phyloP scores from a whole-genome alignment of 1,140 invertebrate genomes.

The Hylaeus anthracinus region DNA sequence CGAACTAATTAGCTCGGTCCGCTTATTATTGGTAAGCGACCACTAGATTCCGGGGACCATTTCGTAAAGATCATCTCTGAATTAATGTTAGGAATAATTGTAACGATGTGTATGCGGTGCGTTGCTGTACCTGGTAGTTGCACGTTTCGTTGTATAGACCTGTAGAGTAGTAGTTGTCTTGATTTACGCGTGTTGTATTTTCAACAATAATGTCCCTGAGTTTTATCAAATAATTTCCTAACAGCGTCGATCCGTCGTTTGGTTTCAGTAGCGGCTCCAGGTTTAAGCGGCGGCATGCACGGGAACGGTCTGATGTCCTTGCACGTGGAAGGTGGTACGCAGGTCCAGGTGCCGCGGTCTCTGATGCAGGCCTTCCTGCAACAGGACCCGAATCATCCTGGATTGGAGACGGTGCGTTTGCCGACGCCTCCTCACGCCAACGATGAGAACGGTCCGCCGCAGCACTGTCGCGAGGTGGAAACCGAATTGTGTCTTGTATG shows the following conservation, averaged over 20 bases:
- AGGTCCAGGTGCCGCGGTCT: constrained; percentile 84
- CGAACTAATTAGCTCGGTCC: constrained; percentile 63
- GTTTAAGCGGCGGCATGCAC: constrained; percentile 69
- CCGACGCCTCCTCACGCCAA: constrained; percentile 68
- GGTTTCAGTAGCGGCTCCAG: constrained; percentile 76
- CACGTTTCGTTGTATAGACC: too few species aligned
- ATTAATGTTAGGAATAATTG: too few species aligned
- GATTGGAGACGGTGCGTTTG: constrained; percentile 84
- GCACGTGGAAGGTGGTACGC: constrained; percentile 80
- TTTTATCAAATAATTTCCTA: background rate
- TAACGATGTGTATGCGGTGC: too few species aligned
- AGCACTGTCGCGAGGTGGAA: constrained; percentile 83
- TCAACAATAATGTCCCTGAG: too few species aligned
- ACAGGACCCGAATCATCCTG: constrained; percentile 85
- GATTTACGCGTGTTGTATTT: too few species aligned
- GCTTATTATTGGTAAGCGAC: too few species aligned
- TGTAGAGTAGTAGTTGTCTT: too few species aligned
- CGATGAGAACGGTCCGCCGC: constrained; percentile 78
- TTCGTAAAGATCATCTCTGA: too few species aligned
- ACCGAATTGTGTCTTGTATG: constrained; percentile 92
- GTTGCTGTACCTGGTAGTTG: too few species aligned
- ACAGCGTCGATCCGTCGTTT: constrained; percentile 48
- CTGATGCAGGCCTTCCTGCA: constrained; percentile 85
- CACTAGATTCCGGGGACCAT: too few species aligned
- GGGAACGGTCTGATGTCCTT: constrained; percentile 72